Base-by-base conservation (phyloP, 2,888 invertebrate genomes). In the Ethmia dodecea region DNA sequence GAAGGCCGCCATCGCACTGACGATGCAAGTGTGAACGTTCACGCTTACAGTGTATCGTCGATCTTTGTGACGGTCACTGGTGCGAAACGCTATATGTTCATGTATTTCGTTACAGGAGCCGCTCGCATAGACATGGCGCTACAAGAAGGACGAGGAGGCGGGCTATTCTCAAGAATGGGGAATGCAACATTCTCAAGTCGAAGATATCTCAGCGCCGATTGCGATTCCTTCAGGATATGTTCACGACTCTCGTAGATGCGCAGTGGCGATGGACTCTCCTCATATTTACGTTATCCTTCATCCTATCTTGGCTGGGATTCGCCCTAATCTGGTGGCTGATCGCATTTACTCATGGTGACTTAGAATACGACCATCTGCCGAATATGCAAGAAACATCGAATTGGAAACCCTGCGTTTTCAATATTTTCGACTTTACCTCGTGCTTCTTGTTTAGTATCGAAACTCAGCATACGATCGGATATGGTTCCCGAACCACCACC, bases 101-200 rank as follows among this genome's bases (percentile, higher is more conserved):
- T 39, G 43, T 60, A 31, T 66, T 73, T 76, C 53, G 64, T 86
- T 83, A 40, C 84, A 92, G 92, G 87, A 92, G 89, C 66, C 90
- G 92, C 52, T 88, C 88, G 52, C 91, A 90, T 62, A 88, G 92
- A 48, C 89, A 91, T 37, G 91, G 91, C 10, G 89, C 88, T 45
- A 87, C 89, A 53, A 87, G 94, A 31, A 91, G 94, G 62, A 88
- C 93, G 33, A 91, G 94, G 27, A 88, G 93, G 43, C 89, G 98
- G 15, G 95, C 97, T 1, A 93, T 98, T 35, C 91, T 95, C 65
- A 98, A 98, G 80, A 98, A 96, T 86, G 98, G 98, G 30, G 97
- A 97, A 64, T 97, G 97, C 84, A 99, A 99, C 79, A 94, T 98
- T 40, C 90, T 95, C 51, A 96, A 97, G 71, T 96, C 96, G 41